phyloP scores from a whole-genome alignment of 2,888 invertebrate genomes.

The Panzeria rudis region DNA sequence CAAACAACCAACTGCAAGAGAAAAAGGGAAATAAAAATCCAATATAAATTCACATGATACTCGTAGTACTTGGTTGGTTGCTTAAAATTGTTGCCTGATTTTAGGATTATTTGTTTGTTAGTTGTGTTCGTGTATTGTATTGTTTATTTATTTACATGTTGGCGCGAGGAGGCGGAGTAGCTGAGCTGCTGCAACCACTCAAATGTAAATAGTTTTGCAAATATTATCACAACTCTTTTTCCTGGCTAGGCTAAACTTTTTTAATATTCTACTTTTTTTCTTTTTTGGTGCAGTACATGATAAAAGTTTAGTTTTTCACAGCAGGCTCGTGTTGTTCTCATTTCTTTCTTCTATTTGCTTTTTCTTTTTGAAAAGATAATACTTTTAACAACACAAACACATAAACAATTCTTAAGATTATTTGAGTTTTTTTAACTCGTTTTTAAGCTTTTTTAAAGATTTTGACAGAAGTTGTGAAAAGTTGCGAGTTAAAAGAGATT shows the following conservation, averaged over 20 bases:
- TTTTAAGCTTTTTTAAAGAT: constrained; percentile 51
- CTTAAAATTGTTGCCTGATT: constrained; percentile 61
- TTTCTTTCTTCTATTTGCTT: background rate
- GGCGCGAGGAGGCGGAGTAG: background rate
- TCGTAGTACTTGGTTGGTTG: constrained; percentile 2
- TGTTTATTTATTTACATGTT: constrained; percentile 43
- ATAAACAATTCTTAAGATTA: constrained; percentile 53
- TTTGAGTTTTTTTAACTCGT: constrained; percentile 37
- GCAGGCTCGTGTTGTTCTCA: constrained; percentile 40
- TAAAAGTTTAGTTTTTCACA: constrained; percentile 58
- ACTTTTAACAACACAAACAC: constrained; percentile 56
- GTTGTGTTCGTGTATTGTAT: constrained; percentile 45
- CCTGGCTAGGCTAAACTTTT: constrained; percentile 52
- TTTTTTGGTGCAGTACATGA: constrained; percentile 20
- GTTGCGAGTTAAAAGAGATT: constrained; percentile 42
- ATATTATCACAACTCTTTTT: constrained; percentile 80
- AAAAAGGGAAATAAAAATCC: constrained; percentile 26
- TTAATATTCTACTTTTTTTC: constrained; percentile 21
- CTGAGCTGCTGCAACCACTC: constrained; percentile 56
- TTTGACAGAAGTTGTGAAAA: constrained; percentile 59
- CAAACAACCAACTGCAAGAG: constrained; percentile 4
- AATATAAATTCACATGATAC: constrained; percentile 67
- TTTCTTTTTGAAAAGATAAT: constrained; percentile 26
- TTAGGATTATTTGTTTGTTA: constrained; percentile 52
- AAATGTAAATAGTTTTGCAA: constrained; percentile 80